Base-by-base conservation (phyloP, 1,140 invertebrate genomes). In the Oryctes rhinoceros region DNA sequence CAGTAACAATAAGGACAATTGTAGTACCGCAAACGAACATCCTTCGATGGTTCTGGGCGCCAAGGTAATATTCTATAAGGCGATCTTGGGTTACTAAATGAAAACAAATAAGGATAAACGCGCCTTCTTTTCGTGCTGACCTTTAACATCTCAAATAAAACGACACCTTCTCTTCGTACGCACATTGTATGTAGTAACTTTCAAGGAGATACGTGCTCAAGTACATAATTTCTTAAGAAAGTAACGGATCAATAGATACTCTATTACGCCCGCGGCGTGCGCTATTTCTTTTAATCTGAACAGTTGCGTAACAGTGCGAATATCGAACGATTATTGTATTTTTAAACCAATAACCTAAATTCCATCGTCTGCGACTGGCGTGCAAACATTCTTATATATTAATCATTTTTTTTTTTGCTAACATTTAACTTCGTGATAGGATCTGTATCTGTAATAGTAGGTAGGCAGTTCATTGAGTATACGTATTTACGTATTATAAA, bases 341-440 rank as follows among this genome's bases (percentile, higher is more conserved):
- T 71, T 71, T 71, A 71, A 71, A 71, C 65, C 65, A 71, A 71
- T 71, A 71, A 71, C 65, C 65, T 71, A 71, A 71, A 71, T 71
- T 71, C 24, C 65, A 71, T 13, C 9, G 65, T 3, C 65, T 35
- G 24, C 2, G 35, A 71, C 65, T 71, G 37, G 65, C 65, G 65
- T 71, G 65, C 65, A 71, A 71, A 71, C 65, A 71, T 71, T 71
- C 65, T 71, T 71, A 71, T 71, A 71, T 71, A 71, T 71, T 71
- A 71, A 71, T 71, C 20, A 67, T 67, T 71, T 71, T 71, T 71
- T 71, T 71, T 71, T 62, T 62, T 62, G 0, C 53, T 11, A 71
- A 7, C 18, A 71, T 37, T 9, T 71, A 71, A 71, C 65, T 35
- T 71, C 65, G 65, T 71, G 65, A 71, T 71, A 71, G 65, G 65